Evolutionary conservation across 64 coral and sea anemone genomes (phyloP), one percentile per base, ranked within the genome.

Genomic region (Stichodactyla helianthus): DNA sequence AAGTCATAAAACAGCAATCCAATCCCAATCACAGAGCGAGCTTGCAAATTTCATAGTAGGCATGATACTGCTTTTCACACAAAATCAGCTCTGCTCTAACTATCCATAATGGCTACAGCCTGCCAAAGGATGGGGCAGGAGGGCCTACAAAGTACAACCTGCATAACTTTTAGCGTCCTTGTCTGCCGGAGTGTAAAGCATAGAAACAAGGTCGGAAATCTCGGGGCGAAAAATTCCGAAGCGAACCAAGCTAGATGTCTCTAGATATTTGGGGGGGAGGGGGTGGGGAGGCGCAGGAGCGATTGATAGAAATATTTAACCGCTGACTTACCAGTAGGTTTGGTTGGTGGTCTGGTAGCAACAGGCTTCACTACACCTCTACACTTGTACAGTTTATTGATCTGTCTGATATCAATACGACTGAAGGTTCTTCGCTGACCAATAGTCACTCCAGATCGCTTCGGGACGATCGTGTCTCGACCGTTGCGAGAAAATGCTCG

Each of bases 361-460:
- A 76, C 55, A 44, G 35, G 35, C 2, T 44, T 44, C 19, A 51
- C 79, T 25, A 17, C 17, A 64, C 26, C 63, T 0, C 35, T 62
- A 86, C 89, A 91, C 63, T 91, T 91, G 76, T 92, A 92, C 79
- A 92, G 44, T 77, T 92, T 92, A 77, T 88, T 92, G 25, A 92
- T 55, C 79, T 92, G 91, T 10, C 35, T 76, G 11, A 92, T 76
- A 59, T 92, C 91, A 52, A 54, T 88, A 23, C 25, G 52, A 84
- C 91, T 92, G 18, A 92, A 53, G 9, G 16, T 25, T 20, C 4
- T 17, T 71, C 91, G 71, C 53, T 88, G 91, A 7, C 91, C 91
- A 79, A 92, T 88, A 0, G 18, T 64, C 13, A 63, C 52, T 3
- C 86, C 86, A 59, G 52, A 52, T 23, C 54, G 35, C 64, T 92